phyloP scores from a whole-genome alignment of 2,113 vertebrate species.

The Cephalophus harveyi region DNA sequence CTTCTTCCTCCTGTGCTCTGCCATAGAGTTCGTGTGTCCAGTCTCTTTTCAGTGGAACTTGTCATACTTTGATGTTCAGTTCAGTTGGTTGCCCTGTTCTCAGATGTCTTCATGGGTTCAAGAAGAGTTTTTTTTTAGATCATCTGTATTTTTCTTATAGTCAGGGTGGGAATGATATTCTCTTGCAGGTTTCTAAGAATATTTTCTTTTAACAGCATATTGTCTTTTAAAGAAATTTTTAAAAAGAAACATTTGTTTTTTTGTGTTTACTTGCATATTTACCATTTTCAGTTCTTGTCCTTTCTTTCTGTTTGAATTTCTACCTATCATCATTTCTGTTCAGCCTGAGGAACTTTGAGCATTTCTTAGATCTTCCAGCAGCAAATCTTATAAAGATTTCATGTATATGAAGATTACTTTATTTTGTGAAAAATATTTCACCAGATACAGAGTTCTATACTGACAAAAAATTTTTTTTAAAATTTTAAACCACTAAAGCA shows the following conservation, averaged over 20 bases:
- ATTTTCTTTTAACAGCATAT: not conserved
- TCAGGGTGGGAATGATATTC: not conserved
- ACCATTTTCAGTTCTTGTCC: not conserved
- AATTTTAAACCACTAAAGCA: not conserved
- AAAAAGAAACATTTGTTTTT: not conserved
- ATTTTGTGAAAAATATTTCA: not conserved
- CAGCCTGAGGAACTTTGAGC: not conserved
- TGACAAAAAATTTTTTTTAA: not conserved
- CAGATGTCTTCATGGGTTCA: not conserved
- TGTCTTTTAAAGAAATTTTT: not conserved
- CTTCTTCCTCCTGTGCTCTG: not conserved
- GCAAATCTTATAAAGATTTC: not conserved
- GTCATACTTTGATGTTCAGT: not conserved
- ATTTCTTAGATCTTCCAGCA: not conserved
- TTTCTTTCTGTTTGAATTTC: not conserved
- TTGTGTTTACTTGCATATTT: not conserved
- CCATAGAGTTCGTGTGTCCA: not conserved
- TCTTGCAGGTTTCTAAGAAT: not conserved
- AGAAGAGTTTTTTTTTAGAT: not conserved
- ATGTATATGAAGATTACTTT: not conserved
- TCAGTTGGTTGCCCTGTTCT: not conserved
- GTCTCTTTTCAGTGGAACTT: not conserved
- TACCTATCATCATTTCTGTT: not conserved
- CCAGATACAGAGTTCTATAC: not conserved
- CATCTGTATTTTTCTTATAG: not conserved